phyloP scores from a whole-genome alignment of 2,113 vertebrate genomes.

The Ammodytes dubius region DNA sequence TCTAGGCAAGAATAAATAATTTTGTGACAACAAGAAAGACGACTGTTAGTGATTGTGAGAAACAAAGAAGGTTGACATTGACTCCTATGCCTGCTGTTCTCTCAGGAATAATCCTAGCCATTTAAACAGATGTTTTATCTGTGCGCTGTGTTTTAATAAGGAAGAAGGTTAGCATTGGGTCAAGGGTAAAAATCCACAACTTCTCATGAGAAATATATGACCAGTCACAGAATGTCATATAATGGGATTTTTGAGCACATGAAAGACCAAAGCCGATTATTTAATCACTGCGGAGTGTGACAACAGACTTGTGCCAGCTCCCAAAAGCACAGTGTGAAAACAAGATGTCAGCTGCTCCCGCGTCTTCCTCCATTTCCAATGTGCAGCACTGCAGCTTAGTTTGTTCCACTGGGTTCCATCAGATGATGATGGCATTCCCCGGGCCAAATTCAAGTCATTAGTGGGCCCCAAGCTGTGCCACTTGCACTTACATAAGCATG shows the following conservation, averaged over 20 bases:
- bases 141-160: conserved; percentile 42
- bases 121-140: conserved; percentile 46
- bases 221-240: conserved; percentile 11
- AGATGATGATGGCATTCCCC: conserved; percentile 56
- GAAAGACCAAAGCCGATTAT: conserved; percentile 63
- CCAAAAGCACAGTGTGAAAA: conserved; percentile 63
- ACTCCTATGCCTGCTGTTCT: conserved; percentile 40
- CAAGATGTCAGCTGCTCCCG: conserved; percentile 62
- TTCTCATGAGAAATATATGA: conserved; percentile 25
- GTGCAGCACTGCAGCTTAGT: conserved; percentile 61
- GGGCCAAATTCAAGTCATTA: conserved; percentile 73
- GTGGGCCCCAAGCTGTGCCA: conserved; percentile 61
- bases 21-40: conserved; percentile 19
- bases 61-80: conserved; percentile 44
- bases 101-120: conserved; percentile 36
- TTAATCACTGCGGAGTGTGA: conserved; percentile 45
- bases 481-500: conserved; percentile 60
- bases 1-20: conserved; percentile 58
- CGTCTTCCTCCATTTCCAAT: conserved; percentile 56
- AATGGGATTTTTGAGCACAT: conserved; percentile 38
- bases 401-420: conserved; percentile 67
- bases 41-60: conserved; percentile 19
- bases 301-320: conserved; percentile 57
- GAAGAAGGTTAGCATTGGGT: conserved; percentile 7
- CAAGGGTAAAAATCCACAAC: conserved; percentile 40